Evolutionary conservation across 30 jellyfish, hydroid and myxozoan species (phyloP), one percentile per base, ranked within the genome.

Genomic region (Haliclystus octoradiatus): DNA sequence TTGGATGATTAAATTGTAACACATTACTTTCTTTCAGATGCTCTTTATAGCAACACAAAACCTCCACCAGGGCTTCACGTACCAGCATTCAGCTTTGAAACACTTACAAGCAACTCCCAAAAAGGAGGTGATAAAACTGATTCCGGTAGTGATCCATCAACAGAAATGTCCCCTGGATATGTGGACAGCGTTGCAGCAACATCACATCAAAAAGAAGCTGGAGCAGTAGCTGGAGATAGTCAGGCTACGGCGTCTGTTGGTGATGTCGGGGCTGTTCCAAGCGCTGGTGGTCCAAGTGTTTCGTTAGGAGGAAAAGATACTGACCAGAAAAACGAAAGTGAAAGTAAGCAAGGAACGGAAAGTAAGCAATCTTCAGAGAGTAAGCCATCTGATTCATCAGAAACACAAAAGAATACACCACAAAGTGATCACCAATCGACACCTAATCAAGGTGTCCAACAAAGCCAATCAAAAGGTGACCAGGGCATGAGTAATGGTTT

Each of bases 191-290:
- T 66, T 1, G 76, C 13, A 1, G 76, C 63, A 19, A 70, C 49
- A 26, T 79, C 34, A 3, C 75, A 68, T 0, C 79, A 63, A 1
- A 83, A 62, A 0, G 83, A 51, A 2, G 70, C 61, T 19, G 92
- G 68, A 1, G 92, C 74, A 3, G 92, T 63, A 0, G 83, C 67
- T 2, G 83, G 61, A 24, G 78, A 65, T 4, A 83, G 62, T 26
- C 74, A 70, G 1, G 79, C 49, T 2, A 53, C 61, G 13, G 92
- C 66, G 2, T 75, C 83, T 24, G 83, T 50, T 27, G 92, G 92
- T 14, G 83, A 31, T 7, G 82, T 57, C 1, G 83, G 79, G 0
- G 79, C 68, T 5, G 79, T 63, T 5, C 69, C 50, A 29, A 83
- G 52, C 26, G 75, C 57, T 34, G 79, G 63, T 1, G 82, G 61